Base-by-base conservation (phyloP, 2,888 invertebrate genomes). In the Aplocera efformata region DNA sequence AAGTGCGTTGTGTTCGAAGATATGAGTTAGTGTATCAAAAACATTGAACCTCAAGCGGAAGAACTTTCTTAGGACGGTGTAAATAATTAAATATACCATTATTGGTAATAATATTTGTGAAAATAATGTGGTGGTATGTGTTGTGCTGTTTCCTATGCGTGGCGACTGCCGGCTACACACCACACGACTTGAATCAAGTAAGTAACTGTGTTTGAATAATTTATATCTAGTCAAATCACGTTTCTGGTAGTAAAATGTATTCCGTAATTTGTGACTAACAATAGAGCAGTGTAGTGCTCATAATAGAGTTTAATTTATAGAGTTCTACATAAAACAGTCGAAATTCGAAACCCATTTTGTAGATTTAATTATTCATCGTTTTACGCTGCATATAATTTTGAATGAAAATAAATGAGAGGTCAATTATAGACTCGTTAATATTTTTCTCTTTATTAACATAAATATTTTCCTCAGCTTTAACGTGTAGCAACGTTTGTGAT, bases 1-100 rank as follows among this genome's bases (percentile, higher is more conserved):
- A 79, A 75, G 77, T 75, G 72, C 70, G 59, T 65, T 35, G 76
- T 63, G 64, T 72, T 65, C 70, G 68, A 66, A 73, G 63, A 65
- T 70, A 75, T 79, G 73, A 79, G 77, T 84, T 84, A 80, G 83
- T 83, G 79, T 83, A 74, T 76, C 75, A 69, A 73, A 74, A 75
- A 67, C 72, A 67, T 73, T 71, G 76, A 72, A 68, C 67, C 64
- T 53, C 46, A 56, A 67, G 50, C 72, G 71, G 67, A 70, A 69
- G 67, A 64, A 63, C 70, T 71, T 71, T 67, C 66, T 56, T 63
- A 53, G 56, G 9, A 32, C n/a, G 25, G 2, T 22, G 4, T 10
- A 17, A 23, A 22, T 10, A 24, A 24, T 25, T 6, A 6, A 10
- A 17, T 21, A 7, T 13, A 7, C 1, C 7, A 22, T 21, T 26